Base-by-base conservation (phyloP, 2,888 invertebrate genomes). In the Sicus ferrugineus region DNA sequence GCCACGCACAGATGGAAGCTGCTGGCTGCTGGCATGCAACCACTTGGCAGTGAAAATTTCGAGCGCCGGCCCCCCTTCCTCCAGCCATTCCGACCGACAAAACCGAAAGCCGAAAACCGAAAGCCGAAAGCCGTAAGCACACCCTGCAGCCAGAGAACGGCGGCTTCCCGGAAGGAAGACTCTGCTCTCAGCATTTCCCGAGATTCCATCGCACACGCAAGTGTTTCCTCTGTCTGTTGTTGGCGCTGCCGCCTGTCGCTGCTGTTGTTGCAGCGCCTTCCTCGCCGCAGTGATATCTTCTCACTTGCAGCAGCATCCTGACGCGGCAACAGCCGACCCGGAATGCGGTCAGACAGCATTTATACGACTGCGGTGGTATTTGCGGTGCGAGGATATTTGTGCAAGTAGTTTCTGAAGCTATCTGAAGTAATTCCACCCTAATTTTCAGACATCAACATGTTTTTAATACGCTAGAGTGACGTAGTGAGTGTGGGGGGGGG, bases 111-210 rank as follows among this genome's bases (percentile, higher is more conserved):
- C 11, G 48, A 16, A n/a, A 7, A n/a, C 48, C 14, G 48, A 21
- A n/a, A 52, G 5, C 3, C 9, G 5, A 52, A 19, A 11, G 23
- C 11, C 6, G 14, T 28, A 14, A 23, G 19, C 11, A 7, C 34
- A 11, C 5, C 34, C 34, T 11, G 6, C 34, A 34, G 11, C 34
- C 34, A 34, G 6, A 5, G 6, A 34, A 34, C 34, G 11, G 14
- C 31, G 19, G 31, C 59, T n/a, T 21, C n/a, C 23, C 19, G 38
- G 62, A 62, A 16, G 46, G 62, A 62, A 62, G 28, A 46, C 30
- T 68, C 54, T 70, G 73, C 73, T 74, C 73, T 74, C 46, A 70
- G 69, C 69, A 70, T 74, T 73, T 74, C 75, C 75, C 74, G 70
- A 46, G 72, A 71, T 69, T 75, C 70, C 61, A 71, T 70, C 30